phyloP scores from a whole-genome alignment of 2,797 vertebrate species.

The Esox masquinongy region DNA sequence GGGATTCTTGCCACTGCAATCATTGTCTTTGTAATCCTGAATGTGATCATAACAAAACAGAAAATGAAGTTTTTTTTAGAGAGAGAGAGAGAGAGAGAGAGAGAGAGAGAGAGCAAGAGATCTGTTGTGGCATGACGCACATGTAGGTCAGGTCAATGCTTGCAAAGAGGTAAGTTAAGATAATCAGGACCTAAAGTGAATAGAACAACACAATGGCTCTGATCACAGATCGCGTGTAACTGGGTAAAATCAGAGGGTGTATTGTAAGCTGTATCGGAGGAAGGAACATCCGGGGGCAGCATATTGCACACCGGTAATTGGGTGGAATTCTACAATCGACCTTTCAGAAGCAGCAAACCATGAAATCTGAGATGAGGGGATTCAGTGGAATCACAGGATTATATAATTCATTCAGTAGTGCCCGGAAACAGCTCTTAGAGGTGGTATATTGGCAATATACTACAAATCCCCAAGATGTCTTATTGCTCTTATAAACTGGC shows the following conservation, averaged over 20 bases:
- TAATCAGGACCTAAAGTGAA: background rate
- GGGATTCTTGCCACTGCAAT: constrained; percentile 14
- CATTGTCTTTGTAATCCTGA: background rate
- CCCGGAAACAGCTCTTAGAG: too few species aligned
- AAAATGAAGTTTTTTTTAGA: background rate
- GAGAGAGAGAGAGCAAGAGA: background rate
- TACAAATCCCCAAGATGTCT: too few species aligned
- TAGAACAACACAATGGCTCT: background rate
- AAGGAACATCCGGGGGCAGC: background rate
- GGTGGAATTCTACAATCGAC: background rate
- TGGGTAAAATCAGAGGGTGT: background rate
- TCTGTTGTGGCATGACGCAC: background rate
- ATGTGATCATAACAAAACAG: constrained; percentile 1
- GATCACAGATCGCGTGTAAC: background rate
- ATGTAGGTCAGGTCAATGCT: background rate
- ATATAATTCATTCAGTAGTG: background rate
- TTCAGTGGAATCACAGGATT: background rate
- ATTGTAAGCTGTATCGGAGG: background rate
- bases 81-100: background rate
- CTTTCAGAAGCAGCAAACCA: background rate
- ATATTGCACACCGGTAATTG: background rate
- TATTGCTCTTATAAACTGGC: too few species aligned
- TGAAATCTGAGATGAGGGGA: background rate
- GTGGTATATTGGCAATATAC: too few species aligned
- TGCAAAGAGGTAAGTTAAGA: background rate